Percentiles rank a stretch among this genome's conserved stretches.
Evolutionary conservation across 1,140 invertebrate genomes (phyloP).

Genomic region (Drosophila truncata): DNA sequence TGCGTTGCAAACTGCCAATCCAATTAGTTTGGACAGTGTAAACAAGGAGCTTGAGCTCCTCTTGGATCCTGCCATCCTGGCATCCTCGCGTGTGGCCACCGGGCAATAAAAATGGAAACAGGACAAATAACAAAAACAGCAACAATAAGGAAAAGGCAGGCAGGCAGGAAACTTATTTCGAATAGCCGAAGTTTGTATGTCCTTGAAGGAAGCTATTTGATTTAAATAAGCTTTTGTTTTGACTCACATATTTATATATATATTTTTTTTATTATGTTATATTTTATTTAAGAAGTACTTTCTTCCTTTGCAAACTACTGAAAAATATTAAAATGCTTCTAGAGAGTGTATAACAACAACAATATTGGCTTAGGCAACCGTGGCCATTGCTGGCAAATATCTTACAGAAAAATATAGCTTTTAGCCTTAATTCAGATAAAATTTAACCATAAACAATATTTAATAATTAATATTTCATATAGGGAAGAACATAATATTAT

Average conservation of each 20-base stretch:
- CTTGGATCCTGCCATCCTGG: constrained; percentile 6
- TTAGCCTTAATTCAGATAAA: neutral
- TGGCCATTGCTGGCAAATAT: neutral
- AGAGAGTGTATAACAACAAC: neutral
- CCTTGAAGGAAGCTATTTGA: neutral
- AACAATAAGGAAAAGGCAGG: constrained; percentile 16
- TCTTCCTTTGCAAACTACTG: neutral
- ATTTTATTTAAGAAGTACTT: no score
- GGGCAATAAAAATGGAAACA: constrained; percentile 67
- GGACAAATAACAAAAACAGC: constrained; percentile 42
- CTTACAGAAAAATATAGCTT: neutral
- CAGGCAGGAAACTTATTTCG: neutral
- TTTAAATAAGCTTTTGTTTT: no score
- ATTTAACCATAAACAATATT: neutral
- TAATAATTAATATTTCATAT: neutral
- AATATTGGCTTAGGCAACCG: neutral
- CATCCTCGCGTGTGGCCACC: constrained; percentile 50
- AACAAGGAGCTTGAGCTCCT: constrained; percentile 56
- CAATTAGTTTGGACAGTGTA: constrained; percentile 77
- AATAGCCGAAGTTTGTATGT: neutral
- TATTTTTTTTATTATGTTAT: neutral
- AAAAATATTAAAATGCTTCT: no score
- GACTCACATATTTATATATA: no score
- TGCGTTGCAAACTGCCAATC: constrained; percentile 61
- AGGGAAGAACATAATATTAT: no score